Percentiles rank a stretch among this genome's conserved stretches.
phyloP scores from a whole-genome alignment of 2,888 invertebrate genomes.

The Sabatieria punctata region DNA sequence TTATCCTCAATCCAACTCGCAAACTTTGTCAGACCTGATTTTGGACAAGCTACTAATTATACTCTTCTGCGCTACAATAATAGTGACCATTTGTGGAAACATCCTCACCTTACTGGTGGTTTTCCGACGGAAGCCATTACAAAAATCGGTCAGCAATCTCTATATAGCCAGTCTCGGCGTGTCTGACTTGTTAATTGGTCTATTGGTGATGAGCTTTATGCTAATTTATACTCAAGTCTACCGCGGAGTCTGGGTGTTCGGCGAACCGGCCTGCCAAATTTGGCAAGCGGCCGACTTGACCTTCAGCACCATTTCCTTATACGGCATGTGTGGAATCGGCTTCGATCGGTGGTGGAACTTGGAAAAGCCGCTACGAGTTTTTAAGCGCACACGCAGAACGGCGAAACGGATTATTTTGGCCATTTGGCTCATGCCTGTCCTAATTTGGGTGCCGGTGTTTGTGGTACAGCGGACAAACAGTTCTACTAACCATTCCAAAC shows the following conservation, averaged over 20 bases:
- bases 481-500: no score
- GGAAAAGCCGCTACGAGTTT: constrained; percentile 14
- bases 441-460: constrained; percentile 14
- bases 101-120: no score
- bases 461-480: no score
- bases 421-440: constrained; percentile 14
- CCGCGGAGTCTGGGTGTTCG: background rate
- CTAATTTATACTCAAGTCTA: constrained; percentile 11
- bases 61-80: no score
- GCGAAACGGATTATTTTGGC: constrained; percentile 11
- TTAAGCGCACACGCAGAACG: constrained; percentile 11
- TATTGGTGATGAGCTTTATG: constrained; percentile 15
- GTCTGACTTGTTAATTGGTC: constrained; percentile 14
- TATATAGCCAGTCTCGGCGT: constrained; percentile 14
- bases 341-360: constrained; percentile 14
- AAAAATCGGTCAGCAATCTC: constrained; percentile 15
- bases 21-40: no score
- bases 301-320: constrained; percentile 14
- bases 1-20: no score
- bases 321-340: constrained; percentile 15
- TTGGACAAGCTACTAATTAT: no score
- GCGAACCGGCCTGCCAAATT: constrained; percentile 10
- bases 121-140: no score
- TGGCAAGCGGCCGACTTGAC: constrained; percentile 15
- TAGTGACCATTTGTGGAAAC: no score